Evolutionary conservation across 2,113 vertebrate genomes (phyloP).

Genomic region (Pachyramphus minor): DNA sequence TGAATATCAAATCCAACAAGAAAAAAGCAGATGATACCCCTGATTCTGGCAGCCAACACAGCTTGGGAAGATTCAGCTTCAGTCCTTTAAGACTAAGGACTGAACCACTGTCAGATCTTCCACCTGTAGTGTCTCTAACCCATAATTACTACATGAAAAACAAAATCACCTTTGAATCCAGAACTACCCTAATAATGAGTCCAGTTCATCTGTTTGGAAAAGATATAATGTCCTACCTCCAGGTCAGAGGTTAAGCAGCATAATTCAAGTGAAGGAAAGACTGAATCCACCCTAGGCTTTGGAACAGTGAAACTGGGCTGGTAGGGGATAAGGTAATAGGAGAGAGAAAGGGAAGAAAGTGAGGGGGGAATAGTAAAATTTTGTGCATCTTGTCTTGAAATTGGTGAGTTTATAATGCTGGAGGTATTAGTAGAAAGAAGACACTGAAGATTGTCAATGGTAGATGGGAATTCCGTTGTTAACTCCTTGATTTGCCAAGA

Average conservation of each 20-base stretch:
- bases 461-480: neutral
- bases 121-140: neutral
- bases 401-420: neutral
- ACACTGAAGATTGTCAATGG: accelerated
- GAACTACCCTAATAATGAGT: neutral
- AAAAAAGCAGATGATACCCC: neutral
- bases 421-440: neutral
- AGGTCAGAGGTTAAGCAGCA: neutral
- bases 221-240: neutral
- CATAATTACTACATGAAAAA: accelerated
- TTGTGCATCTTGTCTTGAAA: neutral
- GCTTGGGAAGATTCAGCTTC: neutral
- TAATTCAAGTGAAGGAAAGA: neutral
- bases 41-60: neutral
- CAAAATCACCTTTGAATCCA: neutral
- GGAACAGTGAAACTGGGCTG: neutral
- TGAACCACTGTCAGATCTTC: neutral
- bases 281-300: neutral
- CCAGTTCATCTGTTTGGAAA: neutral
- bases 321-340: neutral
- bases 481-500: neutral
- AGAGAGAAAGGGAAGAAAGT: neutral
- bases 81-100: neutral
- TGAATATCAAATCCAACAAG: neutral
- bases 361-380: neutral